A percentile compares a stretch with the other conserved stretches of the same genome.
Evolutionary conservation across 2,888 invertebrate species (phyloP).

Genomic region (Tinea pellionella): DNA sequence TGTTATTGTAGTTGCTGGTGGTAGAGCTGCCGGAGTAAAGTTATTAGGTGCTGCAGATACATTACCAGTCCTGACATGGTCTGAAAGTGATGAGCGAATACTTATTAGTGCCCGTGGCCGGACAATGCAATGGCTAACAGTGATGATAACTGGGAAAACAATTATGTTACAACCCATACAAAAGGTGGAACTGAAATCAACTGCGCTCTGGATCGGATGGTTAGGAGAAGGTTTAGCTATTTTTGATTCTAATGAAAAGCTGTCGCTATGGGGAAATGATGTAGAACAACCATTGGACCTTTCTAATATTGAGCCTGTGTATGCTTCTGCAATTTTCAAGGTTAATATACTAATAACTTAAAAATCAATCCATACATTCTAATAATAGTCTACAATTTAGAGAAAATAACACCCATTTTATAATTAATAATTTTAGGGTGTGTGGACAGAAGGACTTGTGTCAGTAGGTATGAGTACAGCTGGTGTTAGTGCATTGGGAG

Average conservation of each 20-base stretch:
- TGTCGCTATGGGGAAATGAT: slow-evolving; percentile 90
- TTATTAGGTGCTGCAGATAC: slow-evolving; percentile 80
- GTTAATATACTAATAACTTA: no score
- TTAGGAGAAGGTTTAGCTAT: slow-evolving; percentile 85
- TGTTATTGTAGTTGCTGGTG: slow-evolving; percentile 69
- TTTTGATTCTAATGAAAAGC: slow-evolving; percentile 85
- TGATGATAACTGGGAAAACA: slow-evolving; percentile 50
- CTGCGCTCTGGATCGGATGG: slow-evolving; percentile 78
- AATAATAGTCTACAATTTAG: no score
- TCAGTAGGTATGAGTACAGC: slow-evolving; percentile 72
- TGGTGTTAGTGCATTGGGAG: slow-evolving; percentile 66
- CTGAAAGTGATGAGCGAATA: slow-evolving; percentile 77
- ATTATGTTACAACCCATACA: slow-evolving; percentile 71
- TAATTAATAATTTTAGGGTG: slow-evolving; percentile 65
- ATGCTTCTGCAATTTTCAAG: slow-evolving; percentile 89
- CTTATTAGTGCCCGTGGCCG: slow-evolving; percentile 87
- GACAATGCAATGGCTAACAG: slow-evolving; percentile 88
- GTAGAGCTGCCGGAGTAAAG: slow-evolving; percentile 58
- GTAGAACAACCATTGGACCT: slow-evolving; percentile 88
- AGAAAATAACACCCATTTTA: no score
- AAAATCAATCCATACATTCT: neutral
- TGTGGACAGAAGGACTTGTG: slow-evolving; percentile 96
- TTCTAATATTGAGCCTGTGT: slow-evolving; percentile 83
- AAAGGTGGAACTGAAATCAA: slow-evolving; percentile 74
- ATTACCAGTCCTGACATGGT: slow-evolving; percentile 94